phyloP scores from a whole-genome alignment of 2,797 vertebrate genomes.

The Xyrichtys novacula region DNA sequence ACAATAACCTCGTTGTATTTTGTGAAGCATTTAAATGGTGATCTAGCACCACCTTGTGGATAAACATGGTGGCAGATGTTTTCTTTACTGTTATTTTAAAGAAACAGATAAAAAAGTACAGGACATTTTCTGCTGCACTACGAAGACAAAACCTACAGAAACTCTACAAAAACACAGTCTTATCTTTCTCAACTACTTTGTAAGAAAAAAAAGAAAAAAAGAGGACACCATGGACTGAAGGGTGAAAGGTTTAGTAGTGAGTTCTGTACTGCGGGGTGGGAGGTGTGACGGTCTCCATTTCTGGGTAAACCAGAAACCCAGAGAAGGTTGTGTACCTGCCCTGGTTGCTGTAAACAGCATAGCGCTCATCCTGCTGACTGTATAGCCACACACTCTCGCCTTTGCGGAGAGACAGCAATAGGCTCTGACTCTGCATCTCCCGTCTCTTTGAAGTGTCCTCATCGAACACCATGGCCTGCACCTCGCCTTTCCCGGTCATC shows the following conservation, averaged over 20 bases:
- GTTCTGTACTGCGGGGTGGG: slow-evolving; percentile 65
- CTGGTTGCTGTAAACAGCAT: slow-evolving; percentile 88
- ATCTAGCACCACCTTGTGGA: slow-evolving; percentile 72
- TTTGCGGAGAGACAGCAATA: slow-evolving; percentile 78
- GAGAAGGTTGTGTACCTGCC: slow-evolving; percentile 88
- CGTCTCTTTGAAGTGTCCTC: slow-evolving; percentile 83
- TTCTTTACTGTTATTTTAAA: slow-evolving; percentile 5
- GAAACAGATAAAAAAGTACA: slow-evolving; percentile 2
- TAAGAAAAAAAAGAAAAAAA: too few species aligned
- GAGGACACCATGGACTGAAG: slow-evolving; percentile 10
- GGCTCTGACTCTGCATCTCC: slow-evolving; percentile 89
- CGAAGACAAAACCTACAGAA: slow-evolving; percentile 21
- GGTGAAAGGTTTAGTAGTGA: slow-evolving; percentile 51
- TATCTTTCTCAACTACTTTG: too few species aligned
- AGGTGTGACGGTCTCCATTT: slow-evolving; percentile 34
- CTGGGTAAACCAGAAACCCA: slow-evolving; percentile 86
- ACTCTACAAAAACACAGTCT: slow-evolving; percentile 27
- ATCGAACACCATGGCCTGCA: slow-evolving; percentile 88
- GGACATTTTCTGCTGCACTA: slow-evolving; percentile 1
- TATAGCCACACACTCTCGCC: slow-evolving; percentile 86
- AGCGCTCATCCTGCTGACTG: slow-evolving; percentile 86
- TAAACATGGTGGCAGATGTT: slow-evolving; percentile 25
- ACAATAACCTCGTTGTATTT: neutral
- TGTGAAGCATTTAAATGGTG: slow-evolving; percentile 29
- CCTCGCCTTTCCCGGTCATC: slow-evolving; percentile 84